Conservation (phyloP, 1,140 invertebrate genomes). For the Bombus superbus region DNA sequence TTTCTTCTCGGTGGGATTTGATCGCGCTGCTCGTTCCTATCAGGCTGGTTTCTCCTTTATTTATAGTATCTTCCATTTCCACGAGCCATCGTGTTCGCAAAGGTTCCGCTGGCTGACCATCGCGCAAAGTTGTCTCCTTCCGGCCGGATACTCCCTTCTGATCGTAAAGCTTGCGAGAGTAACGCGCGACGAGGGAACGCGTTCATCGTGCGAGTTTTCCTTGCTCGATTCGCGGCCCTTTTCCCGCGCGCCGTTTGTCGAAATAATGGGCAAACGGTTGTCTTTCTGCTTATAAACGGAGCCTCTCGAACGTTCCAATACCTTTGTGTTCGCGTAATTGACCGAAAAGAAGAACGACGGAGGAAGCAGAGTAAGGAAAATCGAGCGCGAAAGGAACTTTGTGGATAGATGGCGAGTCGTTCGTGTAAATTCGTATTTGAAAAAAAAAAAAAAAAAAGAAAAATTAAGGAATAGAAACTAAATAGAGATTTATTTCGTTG, state of each 20-base stretch:
- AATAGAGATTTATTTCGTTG: no score
- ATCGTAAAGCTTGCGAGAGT: conserved; percentile 10
- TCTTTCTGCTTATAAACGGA: not conserved
- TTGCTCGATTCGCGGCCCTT: not conserved
- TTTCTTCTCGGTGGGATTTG: not conserved
- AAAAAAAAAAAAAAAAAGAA: no score
- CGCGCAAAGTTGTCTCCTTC: not conserved
- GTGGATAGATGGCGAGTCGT: no score
- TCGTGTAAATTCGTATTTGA: no score
- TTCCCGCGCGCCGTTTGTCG: not conserved
- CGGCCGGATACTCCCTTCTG: not conserved
- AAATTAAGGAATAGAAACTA: no score
- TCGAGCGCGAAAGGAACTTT: not conserved
- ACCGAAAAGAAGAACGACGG: no score
- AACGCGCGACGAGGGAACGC: not conserved
- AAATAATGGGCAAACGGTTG: not conserved
- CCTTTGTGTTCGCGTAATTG: not conserved
- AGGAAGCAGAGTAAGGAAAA: no score
- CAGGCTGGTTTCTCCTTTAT: not conserved
- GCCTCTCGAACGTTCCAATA: not conserved
- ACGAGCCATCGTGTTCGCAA: not conserved
- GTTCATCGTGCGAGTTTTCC: not conserved
- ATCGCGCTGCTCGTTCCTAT: not conserved
- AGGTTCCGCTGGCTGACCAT: not conserved
- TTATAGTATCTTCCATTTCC: not conserved